phyloP scores from a whole-genome alignment of 2,888 invertebrate genomes.

The Notocelia uddmanniana region DNA sequence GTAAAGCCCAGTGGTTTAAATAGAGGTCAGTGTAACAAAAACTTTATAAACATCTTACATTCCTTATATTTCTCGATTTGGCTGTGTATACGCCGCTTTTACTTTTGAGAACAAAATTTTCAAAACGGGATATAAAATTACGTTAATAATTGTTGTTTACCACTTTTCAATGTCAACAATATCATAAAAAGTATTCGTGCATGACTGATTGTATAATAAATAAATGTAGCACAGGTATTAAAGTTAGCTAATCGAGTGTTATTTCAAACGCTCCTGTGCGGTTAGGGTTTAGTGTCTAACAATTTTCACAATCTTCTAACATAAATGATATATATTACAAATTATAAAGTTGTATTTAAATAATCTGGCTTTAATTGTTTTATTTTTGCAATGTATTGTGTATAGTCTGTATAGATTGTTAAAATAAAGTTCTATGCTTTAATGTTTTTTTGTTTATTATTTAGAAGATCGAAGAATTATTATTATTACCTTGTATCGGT shows the following conservation, averaged over 20 bases:
- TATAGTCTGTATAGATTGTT: slow-evolving; percentile 20
- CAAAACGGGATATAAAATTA: background rate
- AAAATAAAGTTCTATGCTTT: slow-evolving; percentile 19
- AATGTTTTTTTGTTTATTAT: background rate
- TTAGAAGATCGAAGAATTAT: too few relatives aligned
- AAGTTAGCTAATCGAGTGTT: background rate
- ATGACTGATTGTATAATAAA: slow-evolving; percentile 28
- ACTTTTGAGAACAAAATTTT: background rate
- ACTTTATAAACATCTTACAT: slow-evolving; percentile 19
- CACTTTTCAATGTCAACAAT: slow-evolving; percentile 10
- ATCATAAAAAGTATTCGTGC: slow-evolving; percentile 26
- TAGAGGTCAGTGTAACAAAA: slow-evolving; percentile 10
- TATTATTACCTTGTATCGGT: too few relatives aligned
- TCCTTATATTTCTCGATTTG: slow-evolving; percentile 9
- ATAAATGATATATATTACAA: slow-evolving; percentile 14
- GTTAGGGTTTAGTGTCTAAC: slow-evolving; percentile 13
- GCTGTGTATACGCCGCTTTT: background rate
- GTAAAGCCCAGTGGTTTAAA: background rate
- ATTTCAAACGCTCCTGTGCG: background rate
- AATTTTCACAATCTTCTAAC: slow-evolving; percentile 8
- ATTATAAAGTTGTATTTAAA: slow-evolving; percentile 13
- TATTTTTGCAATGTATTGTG: slow-evolving; percentile 23
- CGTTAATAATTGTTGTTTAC: background rate
- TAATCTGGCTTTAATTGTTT: slow-evolving; percentile 26
- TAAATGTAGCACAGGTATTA: slow-evolving; percentile 20